Base-by-base conservation (phyloP, 2,888 invertebrate species). In the Drosophila acutilabella region DNA sequence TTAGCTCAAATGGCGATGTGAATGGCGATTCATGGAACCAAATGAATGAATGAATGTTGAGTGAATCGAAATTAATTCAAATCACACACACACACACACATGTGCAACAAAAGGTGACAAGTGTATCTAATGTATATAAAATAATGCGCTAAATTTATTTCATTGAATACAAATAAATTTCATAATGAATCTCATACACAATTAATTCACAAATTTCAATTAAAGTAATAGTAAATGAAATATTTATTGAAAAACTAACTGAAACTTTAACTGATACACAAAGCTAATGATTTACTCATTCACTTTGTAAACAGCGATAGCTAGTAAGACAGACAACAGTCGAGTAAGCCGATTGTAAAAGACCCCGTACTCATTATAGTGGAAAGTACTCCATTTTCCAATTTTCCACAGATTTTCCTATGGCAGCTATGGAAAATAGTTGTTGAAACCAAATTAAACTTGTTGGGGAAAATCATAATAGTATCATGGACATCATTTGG, bases 1-100 rank as follows among this genome's bases (percentile, higher is more conserved):
- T 85, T 81, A 88, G 59, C 57, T 67, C 20, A 38, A 71, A 68
- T 67, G 74, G 64, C 80, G 48, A 75, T 65, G 64, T 57, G 44
- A 65, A 59, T 52, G 69, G 47, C 44, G 36, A 10, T 67, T 45
- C 53, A 77, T 62, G 73, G 45, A 58, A 16, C 38, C 36, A 36
- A 23, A 20, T 44, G 20, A 44, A 44, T 44, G 45, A 74, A 59
- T 64, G 57, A 59, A 61, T 65, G 64, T 14, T 47, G 54, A 60
- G 60, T 58, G 78, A 74, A 64, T 44, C 57, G 52, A 48, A 65
- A 33, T 44, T 44, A 54, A 44, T 54, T 16, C 44, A 36, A 45
- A 33, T 56, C 66, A 51, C 38, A 52, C 45, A 30, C 62, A 30
- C 30, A 30, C 30, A 8, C 30, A 30, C 26, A 26, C 7, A 26